These are phyloP conservation scores for Pungitius pungitius DNA, from an alignment of 2,113 vertebrate genomes.

Conservation along the genomic window DNA sequence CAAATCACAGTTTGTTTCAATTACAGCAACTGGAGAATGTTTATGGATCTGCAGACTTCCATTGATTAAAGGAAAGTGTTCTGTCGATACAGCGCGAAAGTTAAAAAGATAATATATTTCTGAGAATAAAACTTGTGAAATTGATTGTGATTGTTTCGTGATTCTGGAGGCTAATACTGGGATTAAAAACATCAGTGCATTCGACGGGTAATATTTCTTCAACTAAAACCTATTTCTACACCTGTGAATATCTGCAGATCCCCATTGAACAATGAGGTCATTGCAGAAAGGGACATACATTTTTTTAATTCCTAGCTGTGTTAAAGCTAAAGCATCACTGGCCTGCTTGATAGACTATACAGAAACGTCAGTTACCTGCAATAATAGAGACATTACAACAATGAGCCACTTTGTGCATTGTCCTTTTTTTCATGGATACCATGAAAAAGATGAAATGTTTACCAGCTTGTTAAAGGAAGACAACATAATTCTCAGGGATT, in stretches of 20 bases:
- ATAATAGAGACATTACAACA: slow-evolving; percentile 59
- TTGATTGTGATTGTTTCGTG: slow-evolving; percentile 35
- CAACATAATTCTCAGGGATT: slow-evolving; percentile 94
- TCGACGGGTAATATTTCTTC: slow-evolving; percentile 25
- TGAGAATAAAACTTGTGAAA: slow-evolving; percentile 58
- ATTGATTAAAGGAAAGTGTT: slow-evolving; percentile 27
- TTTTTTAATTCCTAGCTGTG: slow-evolving; percentile 8
- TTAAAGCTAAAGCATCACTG: slow-evolving; percentile 2
- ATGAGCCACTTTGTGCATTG: slow-evolving; percentile 52
- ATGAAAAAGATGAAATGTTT: slow-evolving; percentile 83
- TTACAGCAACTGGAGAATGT: slow-evolving; percentile 39
- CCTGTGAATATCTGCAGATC: slow-evolving; percentile 7
- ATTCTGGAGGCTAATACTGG: slow-evolving; percentile 31
- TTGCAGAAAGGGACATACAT: slow-evolving; percentile 15
- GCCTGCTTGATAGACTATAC: slow-evolving; percentile 18
- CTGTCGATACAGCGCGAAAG: slow-evolving; percentile 25
- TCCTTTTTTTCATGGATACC: slow-evolving; percentile 89
- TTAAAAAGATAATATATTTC: slow-evolving; percentile 47
- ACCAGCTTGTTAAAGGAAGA: slow-evolving; percentile 86
- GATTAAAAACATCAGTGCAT: slow-evolving; percentile 49
- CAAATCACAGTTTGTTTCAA: slow-evolving; percentile 56
- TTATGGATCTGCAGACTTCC: slow-evolving; percentile 29
- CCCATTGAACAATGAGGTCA: slow-evolving; percentile 3
- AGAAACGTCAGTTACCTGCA: slow-evolving; percentile 14
- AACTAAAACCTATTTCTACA: background rate